A percentile compares a stretch with the other conserved stretches of the same genome.
phyloP scores from a whole-genome alignment of 2,888 invertebrate genomes.

The Chymomyza procnemis region DNA sequence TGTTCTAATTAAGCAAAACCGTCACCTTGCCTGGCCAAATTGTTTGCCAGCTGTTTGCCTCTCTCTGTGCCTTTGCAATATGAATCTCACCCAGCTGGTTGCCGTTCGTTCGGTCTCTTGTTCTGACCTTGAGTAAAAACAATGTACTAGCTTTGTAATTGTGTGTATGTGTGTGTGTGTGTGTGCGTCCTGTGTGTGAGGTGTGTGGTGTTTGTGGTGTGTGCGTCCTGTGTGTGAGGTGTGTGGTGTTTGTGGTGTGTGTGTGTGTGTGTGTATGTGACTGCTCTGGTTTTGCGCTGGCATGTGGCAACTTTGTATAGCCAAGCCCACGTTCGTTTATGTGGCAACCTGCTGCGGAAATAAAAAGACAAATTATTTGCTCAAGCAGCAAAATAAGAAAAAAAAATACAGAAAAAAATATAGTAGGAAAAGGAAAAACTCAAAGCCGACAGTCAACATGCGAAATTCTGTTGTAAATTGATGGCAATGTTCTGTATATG shows the following conservation, averaged over 20 bases:
- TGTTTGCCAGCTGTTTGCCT: constrained; percentile 58
- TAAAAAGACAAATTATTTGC: constrained; percentile 68
- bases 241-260: constrained; percentile 1
- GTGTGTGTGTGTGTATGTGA: constrained; percentile 1
- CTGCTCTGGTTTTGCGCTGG: not conserved
- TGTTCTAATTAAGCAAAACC: constrained; percentile 76
- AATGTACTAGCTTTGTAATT: not conserved
- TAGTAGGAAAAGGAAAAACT: not conserved
- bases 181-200: not conserved
- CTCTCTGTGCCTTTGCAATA: constrained; percentile 58
- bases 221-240: constrained; percentile 9
- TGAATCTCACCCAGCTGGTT: constrained; percentile 20
- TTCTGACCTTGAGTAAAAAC: constrained; percentile 15
- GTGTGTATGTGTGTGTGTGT: not conserved
- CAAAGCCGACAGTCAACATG: not conserved
- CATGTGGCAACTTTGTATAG: constrained; percentile 21
- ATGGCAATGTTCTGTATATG: not conserved
- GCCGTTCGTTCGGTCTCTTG: not conserved
- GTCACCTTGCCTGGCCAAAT: constrained; percentile 61
- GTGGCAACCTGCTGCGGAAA: constrained; percentile 31
- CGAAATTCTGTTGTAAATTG: constrained; percentile 3
- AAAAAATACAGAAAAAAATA: not conserved
- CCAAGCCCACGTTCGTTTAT: not conserved
- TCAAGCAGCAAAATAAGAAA: constrained; percentile 27
- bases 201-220: constrained; percentile 6